These are phyloP conservation scores for Hafferia zeledoni DNA, from an alignment of 2,797 vertebrate genomes.

Conservation along the genomic window DNA sequence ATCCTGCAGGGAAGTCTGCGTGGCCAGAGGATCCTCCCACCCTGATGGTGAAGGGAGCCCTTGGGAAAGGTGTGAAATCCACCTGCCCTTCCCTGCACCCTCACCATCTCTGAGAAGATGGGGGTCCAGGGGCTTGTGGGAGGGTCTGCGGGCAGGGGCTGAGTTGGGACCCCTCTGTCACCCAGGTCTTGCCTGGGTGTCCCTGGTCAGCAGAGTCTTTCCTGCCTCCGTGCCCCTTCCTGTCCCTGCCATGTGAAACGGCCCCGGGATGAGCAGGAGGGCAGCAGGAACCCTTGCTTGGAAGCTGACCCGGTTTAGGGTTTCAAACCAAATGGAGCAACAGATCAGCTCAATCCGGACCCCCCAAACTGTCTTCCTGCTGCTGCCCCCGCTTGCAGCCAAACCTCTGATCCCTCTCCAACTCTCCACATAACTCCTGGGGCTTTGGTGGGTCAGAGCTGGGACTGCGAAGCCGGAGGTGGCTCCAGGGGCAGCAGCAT, in stretches of 20 bases:
- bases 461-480: background rate
- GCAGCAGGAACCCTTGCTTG: background rate
- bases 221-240: background rate
- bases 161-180: background rate
- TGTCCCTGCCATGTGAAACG: background rate
- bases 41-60: rapidly evolving
- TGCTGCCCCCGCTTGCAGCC: background rate
- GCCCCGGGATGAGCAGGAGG: background rate
- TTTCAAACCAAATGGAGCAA: slow-evolving; percentile 14
- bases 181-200: rapidly evolving
- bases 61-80: background rate
- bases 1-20: background rate
- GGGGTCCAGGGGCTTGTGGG: rapidly evolving
- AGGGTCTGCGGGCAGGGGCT: background rate
- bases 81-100: background rate
- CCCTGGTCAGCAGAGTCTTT: background rate
- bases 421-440: background rate
- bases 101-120: rapidly evolving
- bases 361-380: background rate
- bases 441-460: background rate
- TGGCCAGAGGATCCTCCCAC: rapidly evolving
- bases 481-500: background rate
- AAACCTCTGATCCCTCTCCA: slow-evolving; percentile 57
- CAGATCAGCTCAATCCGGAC: background rate
- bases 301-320: background rate